These are phyloP conservation scores for Andrena camellia DNA, from an alignment of 2,888 invertebrate genomes.

Conservation along the genomic window DNA sequence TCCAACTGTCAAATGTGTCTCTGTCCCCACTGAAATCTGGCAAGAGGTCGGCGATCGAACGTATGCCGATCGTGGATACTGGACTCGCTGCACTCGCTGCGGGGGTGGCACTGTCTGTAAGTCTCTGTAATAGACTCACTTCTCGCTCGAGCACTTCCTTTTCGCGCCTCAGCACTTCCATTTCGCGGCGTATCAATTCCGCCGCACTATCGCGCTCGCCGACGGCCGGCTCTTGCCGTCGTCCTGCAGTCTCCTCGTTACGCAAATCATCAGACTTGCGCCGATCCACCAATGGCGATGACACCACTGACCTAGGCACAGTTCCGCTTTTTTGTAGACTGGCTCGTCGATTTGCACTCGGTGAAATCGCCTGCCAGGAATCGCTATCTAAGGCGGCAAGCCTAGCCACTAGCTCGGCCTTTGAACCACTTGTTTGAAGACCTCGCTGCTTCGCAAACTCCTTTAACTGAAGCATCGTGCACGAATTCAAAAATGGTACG, in stretches of 20 bases:
- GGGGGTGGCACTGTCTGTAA: not conserved
- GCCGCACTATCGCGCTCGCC: no score
- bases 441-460: not conserved
- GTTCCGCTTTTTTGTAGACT: not conserved
- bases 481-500: not conserved
- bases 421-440: not conserved
- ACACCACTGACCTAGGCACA: not conserved
- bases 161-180: not conserved
- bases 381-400: not conserved
- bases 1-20: not conserved
- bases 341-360: no score
- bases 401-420: not conserved
- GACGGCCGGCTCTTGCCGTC: no score
- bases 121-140: not conserved
- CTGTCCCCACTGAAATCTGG: not conserved
- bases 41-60: not conserved
- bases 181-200: not conserved
- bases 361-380: not conserved
- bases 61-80: not conserved
- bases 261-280: not conserved
- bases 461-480: not conserved
- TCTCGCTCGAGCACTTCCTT: conserved; percentile 6
- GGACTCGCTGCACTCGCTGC: no score
- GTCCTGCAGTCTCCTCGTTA: no score
- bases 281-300: not conserved